Evolutionary conservation across 2,888 invertebrate genomes (phyloP), one percentile per base, ranked within the genome.

Genomic region (Falcaria lacertinaria): DNA sequence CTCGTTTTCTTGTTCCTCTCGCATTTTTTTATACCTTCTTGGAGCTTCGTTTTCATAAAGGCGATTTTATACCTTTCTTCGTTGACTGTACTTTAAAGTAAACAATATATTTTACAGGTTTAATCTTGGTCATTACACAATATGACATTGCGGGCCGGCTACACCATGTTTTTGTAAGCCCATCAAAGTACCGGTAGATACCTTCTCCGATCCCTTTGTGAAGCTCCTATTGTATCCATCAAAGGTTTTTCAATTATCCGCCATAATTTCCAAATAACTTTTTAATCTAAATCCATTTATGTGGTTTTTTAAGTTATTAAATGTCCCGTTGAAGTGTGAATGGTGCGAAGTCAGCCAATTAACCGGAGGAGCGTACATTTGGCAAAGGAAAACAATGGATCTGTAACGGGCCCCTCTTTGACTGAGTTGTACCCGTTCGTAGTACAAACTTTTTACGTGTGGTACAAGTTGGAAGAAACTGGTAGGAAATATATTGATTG

Each of bases 371-470:
- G 33, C 14, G 16, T 33, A 15, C 45, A 47, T 48, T 48, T 48
- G 50, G 54, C 54, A 50, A 60, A 68, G 66, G 70, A 66, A 69
- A 75, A 75, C 77, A 77, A 69, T 60, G 57, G 64, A 61, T 74
- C 57, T 61, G 50, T 51, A 55, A 43, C 52, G 43, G 52, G 58
- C 62, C 74, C 74, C 68, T 66, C 57, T 51, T 47, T 60, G 65
- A 60, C 70, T 74, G 71, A 70, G 69, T 66, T 67, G 72, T 73
- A 72, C 65, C 63, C 65, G 66, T 61, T 61, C 62, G 65, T 58
- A 62, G 61, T 55, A 66, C 64, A 52, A 64, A 60, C 64, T 66
- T 58, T 57, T 45, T 33, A 40, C 6, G 25, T 33, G 7, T 43
- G 52, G 52, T 36, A 14, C 47, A 70, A 69, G 52, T 34, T n/a